phyloP scores from a whole-genome alignment of 2,888 invertebrate genomes.

The Cheilosia pagana region DNA sequence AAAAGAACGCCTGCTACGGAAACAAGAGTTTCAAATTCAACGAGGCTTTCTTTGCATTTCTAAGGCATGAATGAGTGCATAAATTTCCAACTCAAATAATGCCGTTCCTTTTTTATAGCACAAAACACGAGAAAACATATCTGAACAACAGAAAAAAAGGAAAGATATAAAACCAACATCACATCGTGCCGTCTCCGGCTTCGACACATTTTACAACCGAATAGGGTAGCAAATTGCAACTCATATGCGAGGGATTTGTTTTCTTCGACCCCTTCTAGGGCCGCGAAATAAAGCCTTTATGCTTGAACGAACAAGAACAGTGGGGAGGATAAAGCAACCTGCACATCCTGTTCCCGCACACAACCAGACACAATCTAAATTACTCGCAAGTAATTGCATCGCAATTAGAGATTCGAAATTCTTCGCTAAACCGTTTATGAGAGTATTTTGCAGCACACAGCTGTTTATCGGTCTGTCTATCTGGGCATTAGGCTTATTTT shows the following conservation, averaged over 20 bases:
- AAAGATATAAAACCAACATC: slow-evolving; percentile 24
- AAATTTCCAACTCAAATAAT: slow-evolving; percentile 48
- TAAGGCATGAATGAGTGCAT: slow-evolving; percentile 62
- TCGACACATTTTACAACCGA: slow-evolving; percentile 58
- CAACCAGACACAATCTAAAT: background rate
- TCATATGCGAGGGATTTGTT: slow-evolving; percentile 40
- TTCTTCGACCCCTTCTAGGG: slow-evolving; percentile 22
- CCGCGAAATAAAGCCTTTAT: slow-evolving; percentile 18
- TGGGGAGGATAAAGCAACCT: background rate
- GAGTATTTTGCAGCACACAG: slow-evolving; percentile 22
- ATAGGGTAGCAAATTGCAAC: slow-evolving; percentile 62
- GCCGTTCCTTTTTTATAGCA: slow-evolving; percentile 8
- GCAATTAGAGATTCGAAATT: slow-evolving; percentile 46
- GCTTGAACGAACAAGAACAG: slow-evolving; percentile 36
- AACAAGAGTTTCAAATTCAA: slow-evolving; percentile 35
- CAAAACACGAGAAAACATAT: slow-evolving; percentile 17
- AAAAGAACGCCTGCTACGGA: slow-evolving; percentile 7
- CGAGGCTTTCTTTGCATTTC: slow-evolving; percentile 54
- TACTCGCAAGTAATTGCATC: background rate
- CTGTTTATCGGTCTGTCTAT: slow-evolving; percentile 42
- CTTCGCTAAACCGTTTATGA: slow-evolving; percentile 2
- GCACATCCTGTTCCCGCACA: slow-evolving; percentile 14
- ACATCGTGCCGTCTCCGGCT: slow-evolving; percentile 33
- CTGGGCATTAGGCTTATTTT: slow-evolving; percentile 55
- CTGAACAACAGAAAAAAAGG: slow-evolving; percentile 24